phyloP scores from a whole-genome alignment of 2,113 vertebrate species.

The Thalassarche chlororhynchos region DNA sequence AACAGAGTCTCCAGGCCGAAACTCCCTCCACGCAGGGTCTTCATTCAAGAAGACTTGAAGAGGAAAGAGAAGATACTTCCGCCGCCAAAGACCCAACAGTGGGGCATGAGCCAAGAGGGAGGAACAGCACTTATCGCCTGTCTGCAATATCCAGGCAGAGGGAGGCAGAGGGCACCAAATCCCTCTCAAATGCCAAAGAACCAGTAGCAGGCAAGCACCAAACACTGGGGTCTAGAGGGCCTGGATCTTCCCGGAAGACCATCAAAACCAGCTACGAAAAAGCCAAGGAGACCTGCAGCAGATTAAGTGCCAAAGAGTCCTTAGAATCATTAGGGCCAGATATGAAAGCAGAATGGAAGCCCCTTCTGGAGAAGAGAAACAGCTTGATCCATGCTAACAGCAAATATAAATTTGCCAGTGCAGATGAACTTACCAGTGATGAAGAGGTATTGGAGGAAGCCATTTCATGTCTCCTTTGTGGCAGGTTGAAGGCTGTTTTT shows the following conservation, averaged over 20 bases:
- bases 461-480: neutral
- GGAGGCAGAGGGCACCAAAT: neutral
- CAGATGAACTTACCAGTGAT: constrained; percentile 3
- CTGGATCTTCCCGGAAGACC: neutral
- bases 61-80: neutral
- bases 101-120: neutral
- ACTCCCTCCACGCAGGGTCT: neutral
- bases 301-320: neutral
- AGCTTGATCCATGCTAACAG: constrained; percentile 27
- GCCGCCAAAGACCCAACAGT: neutral
- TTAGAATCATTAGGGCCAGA: neutral
- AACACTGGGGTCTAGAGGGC: neutral
- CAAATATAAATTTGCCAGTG: constrained; percentile 50
- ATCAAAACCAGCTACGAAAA: neutral
- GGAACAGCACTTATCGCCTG: neutral
- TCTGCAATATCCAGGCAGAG: neutral
- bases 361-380: neutral
- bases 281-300: neutral
- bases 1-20: neutral
- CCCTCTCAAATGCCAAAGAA: neutral
- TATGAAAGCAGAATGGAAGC: neutral
- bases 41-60: neutral
- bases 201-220: neutral
- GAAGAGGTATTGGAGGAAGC: constrained; percentile 57
- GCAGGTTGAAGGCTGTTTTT: neutral